Evolutionary conservation across 2,113 vertebrate species (phyloP).

Genomic region (Herpetotheres cachinnans): DNA sequence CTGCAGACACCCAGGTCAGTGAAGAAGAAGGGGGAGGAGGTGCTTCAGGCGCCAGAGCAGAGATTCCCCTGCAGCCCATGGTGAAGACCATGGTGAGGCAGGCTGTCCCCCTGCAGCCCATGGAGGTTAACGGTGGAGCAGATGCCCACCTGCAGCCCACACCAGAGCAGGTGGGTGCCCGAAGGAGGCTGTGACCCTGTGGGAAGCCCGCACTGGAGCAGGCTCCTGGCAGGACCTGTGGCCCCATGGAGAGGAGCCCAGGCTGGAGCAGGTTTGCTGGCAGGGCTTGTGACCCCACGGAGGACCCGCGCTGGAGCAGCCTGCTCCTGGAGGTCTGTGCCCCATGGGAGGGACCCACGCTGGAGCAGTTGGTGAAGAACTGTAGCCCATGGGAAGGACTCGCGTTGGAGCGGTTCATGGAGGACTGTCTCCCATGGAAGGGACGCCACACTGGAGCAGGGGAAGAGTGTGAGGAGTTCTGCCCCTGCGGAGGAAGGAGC

Average conservation of each 20-base stretch:
- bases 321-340: no score
- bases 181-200: not conserved
- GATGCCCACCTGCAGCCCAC: not conserved
- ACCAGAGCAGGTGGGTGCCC: not conserved
- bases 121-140: not conserved
- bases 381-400: no score
- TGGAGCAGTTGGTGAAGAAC: no score
- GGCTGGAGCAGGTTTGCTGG: not conserved
- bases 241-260: not conserved
- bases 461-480: not conserved
- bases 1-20: not conserved
- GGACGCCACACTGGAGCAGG: not conserved
- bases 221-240: not conserved
- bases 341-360: no score
- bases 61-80: not conserved
- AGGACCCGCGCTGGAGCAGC: no score
- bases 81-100: not conserved
- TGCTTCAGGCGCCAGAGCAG: not conserved
- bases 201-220: rapidly evolving
- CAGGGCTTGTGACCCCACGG: no score
- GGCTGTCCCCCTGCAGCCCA: not conserved
- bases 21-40: not conserved
- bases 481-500: not conserved
- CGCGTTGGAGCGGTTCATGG: no score
- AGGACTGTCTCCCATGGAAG: no score